phyloP scores from a whole-genome alignment of 2,888 invertebrate species.

The Heliconius charithonia region DNA sequence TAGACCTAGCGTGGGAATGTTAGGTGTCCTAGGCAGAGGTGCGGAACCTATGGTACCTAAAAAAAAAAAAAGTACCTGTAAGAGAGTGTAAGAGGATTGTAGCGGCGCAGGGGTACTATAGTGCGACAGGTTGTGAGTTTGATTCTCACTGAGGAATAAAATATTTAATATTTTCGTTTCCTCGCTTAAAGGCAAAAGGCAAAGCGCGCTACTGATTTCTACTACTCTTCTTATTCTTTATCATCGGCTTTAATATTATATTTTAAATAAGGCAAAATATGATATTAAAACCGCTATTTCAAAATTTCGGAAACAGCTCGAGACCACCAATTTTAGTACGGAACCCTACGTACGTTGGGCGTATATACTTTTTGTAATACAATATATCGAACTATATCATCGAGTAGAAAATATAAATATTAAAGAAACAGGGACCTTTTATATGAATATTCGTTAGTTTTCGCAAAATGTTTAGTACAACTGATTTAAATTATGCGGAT shows the following conservation, averaged over 20 bases:
- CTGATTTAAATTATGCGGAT: conserved; percentile 58
- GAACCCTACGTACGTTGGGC: too few species aligned
- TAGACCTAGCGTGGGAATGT: conserved; percentile 58
- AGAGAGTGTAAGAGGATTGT: not conserved
- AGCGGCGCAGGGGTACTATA: not conserved
- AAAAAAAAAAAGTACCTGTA: too few species aligned
- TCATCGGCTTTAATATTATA: too few species aligned
- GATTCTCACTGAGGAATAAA: not conserved
- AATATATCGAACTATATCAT: not conserved
- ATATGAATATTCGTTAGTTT: not conserved
- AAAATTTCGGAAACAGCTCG: too few species aligned
- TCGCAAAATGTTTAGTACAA: conserved; percentile 7
- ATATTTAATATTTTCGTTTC: not conserved
- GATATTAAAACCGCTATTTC: too few species aligned
- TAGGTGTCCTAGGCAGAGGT: conserved; percentile 26
- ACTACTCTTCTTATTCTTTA: not conserved
- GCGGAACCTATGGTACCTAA: not conserved
- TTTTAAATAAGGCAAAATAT: too few species aligned
- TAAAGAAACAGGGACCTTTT: not conserved
- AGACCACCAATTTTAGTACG: too few species aligned
- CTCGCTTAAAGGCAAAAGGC: too few species aligned
- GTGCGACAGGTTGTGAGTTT: not conserved
- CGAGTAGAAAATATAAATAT: too few species aligned
- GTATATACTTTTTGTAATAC: too few species aligned
- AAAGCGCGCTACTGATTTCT: not conserved